These are phyloP conservation scores for Camelus dromedarius DNA, from an alignment of 2,113 vertebrate species.

Conservation along the genomic window DNA sequence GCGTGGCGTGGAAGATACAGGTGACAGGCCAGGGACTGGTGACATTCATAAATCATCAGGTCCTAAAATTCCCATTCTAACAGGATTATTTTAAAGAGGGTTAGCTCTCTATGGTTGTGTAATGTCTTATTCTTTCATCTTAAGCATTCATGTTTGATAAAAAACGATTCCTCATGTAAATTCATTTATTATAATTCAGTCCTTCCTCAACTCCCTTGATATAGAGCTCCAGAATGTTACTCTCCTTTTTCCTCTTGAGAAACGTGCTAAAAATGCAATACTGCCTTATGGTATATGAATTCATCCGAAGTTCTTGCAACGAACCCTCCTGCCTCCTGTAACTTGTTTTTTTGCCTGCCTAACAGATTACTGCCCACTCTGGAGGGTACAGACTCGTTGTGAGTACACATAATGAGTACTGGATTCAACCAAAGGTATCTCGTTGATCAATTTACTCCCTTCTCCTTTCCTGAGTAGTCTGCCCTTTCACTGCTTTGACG, in stretches of 20 bases:
- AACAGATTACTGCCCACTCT: conserved; percentile 45
- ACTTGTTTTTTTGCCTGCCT: conserved; percentile 66
- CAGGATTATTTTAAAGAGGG: conserved; percentile 81
- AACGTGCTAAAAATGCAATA: conserved; percentile 80
- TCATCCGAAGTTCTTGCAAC: conserved; percentile 68
- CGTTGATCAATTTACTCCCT: neutral
- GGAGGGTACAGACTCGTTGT: neutral
- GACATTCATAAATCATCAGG: conserved; percentile 77
- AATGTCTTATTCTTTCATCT: conserved; percentile 82
- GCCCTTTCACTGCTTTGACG: neutral
- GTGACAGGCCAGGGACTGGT: conserved; percentile 69
- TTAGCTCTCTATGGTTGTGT: conserved; percentile 75
- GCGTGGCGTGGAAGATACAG: conserved; percentile 56
- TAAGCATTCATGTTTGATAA: conserved; percentile 83
- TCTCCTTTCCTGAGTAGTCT: neutral
- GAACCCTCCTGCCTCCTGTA: conserved; percentile 59
- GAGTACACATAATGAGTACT: neutral
- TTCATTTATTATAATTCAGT: conserved; percentile 86
- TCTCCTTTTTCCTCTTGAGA: conserved; percentile 81
- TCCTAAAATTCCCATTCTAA: conserved; percentile 75
- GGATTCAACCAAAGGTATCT: neutral
- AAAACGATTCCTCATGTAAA: conserved; percentile 83
- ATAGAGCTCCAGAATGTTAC: conserved; percentile 78
- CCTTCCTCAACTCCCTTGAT: conserved; percentile 80
- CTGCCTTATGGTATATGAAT: conserved; percentile 78